phyloP scores from a whole-genome alignment of 2,888 invertebrate genomes.

The Unio pictorum region DNA sequence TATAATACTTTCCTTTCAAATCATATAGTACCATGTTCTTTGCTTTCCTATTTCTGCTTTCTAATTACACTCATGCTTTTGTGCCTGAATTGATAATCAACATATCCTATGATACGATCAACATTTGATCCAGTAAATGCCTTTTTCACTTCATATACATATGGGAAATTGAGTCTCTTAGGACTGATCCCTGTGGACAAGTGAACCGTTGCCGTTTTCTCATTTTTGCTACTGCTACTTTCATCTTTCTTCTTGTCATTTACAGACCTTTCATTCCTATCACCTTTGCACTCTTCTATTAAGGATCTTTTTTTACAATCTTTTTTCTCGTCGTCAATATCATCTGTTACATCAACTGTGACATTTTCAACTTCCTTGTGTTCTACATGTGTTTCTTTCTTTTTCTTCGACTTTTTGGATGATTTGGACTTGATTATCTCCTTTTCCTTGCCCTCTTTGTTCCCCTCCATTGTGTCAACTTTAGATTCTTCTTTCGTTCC shows the following conservation, averaged over 20 bases:
- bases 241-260: neutral
- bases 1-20: too few species aligned
- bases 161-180: neutral
- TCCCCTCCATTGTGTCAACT: slow-evolving; percentile 9
- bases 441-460: slow-evolving; percentile 9
- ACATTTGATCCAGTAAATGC: slow-evolving; percentile 19
- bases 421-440: slow-evolving; percentile 4
- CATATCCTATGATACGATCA: slow-evolving; percentile 13
- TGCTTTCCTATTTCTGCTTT: too few species aligned
- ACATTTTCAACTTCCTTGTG: neutral
- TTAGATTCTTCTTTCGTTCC: slow-evolving; percentile 6
- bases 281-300: slow-evolving; percentile 7
- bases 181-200: too few species aligned
- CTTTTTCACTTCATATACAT: neutral
- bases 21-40: too few species aligned
- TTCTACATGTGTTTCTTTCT: neutral
- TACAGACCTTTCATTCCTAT: slow-evolving; percentile 11
- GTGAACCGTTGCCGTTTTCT: too few species aligned
- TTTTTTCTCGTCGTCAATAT: neutral
- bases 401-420: slow-evolving; percentile 7
- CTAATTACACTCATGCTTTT: too few species aligned
- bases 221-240: too few species aligned
- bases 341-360: neutral
- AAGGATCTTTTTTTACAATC: neutral
- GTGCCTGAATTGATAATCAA: neutral